A percentile compares a stretch with the other conserved stretches of the same genome.
Conservation (phyloP, 2,113 vertebrate genomes). For the Tautogolabrus adspersus region DNA sequence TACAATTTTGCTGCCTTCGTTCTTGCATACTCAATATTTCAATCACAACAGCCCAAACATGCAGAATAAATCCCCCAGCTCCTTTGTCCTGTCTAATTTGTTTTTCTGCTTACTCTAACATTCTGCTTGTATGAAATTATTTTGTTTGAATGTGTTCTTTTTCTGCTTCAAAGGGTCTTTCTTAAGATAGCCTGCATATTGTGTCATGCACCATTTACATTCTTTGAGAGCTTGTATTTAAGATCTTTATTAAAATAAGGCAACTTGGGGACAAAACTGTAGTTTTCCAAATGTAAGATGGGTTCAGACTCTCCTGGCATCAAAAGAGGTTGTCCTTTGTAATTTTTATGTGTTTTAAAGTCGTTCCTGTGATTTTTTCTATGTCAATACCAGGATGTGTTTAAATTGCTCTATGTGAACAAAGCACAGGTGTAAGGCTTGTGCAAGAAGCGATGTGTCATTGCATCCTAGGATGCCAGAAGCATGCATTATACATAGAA, state of each 20-base stretch:
- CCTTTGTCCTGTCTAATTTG: background rate
- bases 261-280: background rate
- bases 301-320: background rate
- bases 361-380: background rate
- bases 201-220: background rate
- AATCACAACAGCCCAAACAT: background rate
- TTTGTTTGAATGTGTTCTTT: too few species aligned
- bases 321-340: too few species aligned
- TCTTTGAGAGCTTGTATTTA: background rate
- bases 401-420: background rate
- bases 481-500: constrained; percentile 61
- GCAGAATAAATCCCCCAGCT: too few species aligned
- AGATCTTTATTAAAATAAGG: background rate
- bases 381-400: constrained; percentile 5
- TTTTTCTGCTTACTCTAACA: background rate
- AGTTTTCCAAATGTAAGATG: background rate
- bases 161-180: too few species aligned
- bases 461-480: constrained; percentile 14
- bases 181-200: too few species aligned
- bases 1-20: background rate
- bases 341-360: background rate
- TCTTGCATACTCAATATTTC: background rate
- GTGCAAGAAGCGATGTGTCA: constrained; percentile 36
- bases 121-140: too few species aligned
- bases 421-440: constrained; percentile 31